phyloP scores from a whole-genome alignment of 2,888 invertebrate species.

The Lasioglossum marginatum region DNA sequence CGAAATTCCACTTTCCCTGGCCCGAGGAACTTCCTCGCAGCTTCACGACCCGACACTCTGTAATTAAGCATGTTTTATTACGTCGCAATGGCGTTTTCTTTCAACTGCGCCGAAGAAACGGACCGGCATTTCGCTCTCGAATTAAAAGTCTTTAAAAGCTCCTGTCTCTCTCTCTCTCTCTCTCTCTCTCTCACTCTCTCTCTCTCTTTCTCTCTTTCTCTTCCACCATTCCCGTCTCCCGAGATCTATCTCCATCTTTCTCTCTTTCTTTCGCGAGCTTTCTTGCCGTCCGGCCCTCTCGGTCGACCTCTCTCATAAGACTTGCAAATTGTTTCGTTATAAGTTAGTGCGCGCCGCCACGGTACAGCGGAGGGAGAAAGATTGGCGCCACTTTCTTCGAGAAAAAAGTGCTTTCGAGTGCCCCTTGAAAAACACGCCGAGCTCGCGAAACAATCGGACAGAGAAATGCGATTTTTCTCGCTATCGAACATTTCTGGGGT shows the following conservation, averaged over 20 bases:
- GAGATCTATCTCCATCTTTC: not conserved
- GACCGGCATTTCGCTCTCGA: conserved; percentile 47
- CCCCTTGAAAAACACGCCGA: conserved; percentile 45
- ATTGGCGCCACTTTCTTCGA: conserved; percentile 44
- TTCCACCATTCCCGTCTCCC: not conserved
- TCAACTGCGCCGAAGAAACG: conserved; percentile 24
- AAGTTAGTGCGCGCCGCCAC: conserved; percentile 69
- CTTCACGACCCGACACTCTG: not conserved
- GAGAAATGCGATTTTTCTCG: not conserved
- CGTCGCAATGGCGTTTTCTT: conserved; percentile 31
- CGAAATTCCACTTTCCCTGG: not conserved
- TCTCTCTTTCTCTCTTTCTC: too few relatives aligned
- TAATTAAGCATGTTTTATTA: conserved; percentile 37
- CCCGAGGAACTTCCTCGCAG: not conserved
- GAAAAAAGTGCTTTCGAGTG: conserved; percentile 50
- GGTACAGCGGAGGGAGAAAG: conserved; percentile 43
- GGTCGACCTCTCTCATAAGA: conserved; percentile 67
- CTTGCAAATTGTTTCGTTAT: conserved; percentile 77
- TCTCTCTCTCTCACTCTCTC: too few relatives aligned
- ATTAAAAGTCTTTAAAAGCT: conserved; percentile 69
- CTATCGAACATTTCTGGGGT: not conserved
- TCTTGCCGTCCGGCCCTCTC: conserved; percentile 22
- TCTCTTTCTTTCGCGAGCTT: not conserved
- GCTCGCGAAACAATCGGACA: conserved; percentile 42
- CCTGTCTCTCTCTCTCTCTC: not conserved